A percentile compares a stretch with the other conserved stretches of the same genome.
phyloP scores from a whole-genome alignment of 2,113 vertebrate genomes.

The Prinia subflava region DNA sequence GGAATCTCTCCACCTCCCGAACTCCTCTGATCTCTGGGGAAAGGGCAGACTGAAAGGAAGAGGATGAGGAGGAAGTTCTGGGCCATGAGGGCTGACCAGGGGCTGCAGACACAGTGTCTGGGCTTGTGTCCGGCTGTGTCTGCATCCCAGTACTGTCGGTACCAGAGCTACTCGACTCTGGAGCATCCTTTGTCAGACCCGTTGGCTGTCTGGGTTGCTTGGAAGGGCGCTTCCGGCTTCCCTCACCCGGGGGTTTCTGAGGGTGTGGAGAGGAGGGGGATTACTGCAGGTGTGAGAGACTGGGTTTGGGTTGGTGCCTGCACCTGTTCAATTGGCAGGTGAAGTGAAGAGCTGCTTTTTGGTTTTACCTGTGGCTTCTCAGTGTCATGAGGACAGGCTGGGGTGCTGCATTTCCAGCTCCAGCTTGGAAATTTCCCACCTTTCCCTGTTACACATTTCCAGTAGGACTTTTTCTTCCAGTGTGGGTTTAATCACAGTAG shows the following conservation, averaged over 20 bases:
- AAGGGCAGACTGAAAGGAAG: not conserved
- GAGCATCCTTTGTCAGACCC: not conserved
- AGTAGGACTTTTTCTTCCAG: not conserved
- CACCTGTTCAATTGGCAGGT: not conserved
- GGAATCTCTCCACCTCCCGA: not conserved
- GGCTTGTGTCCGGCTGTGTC: not conserved
- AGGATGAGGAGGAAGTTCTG: not conserved
- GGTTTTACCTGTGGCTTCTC: not conserved
- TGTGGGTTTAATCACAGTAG: not conserved
- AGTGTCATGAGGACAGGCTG: rapidly evolving
- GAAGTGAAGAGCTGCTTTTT: not conserved
- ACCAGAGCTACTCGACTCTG: not conserved
- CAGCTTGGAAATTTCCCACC: not conserved
- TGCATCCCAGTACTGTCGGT: not conserved
- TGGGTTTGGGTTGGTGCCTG: not conserved
- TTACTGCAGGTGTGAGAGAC: too few species aligned
- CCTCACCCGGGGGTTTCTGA: rapidly evolving
- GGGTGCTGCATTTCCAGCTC: not conserved
- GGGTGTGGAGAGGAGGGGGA: too few species aligned
- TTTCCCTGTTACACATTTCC: not conserved
- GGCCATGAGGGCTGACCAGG: not conserved
- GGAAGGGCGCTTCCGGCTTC: not conserved
- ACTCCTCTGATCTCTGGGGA: not conserved
- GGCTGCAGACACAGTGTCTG: not conserved
- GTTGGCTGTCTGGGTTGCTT: not conserved